Percentiles rank a stretch among this genome's conserved stretches.
phyloP scores from a whole-genome alignment of 2,888 invertebrate genomes.

The Lathronympha strigana region DNA sequence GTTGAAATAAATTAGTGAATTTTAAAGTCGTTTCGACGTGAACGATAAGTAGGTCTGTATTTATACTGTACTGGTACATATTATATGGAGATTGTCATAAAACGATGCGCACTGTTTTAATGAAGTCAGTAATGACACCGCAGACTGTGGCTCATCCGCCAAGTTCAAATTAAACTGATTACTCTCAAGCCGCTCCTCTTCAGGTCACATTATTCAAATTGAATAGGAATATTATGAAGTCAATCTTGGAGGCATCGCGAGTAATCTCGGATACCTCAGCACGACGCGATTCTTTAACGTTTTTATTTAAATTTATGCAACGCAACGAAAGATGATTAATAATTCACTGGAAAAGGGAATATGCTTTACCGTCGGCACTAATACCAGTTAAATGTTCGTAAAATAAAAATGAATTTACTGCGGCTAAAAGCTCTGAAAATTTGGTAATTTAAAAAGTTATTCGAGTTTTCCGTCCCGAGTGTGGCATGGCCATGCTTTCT shows the following conservation, averaged over 20 bases:
- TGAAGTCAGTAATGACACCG: slow-evolving; percentile 14
- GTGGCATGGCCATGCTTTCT: slow-evolving; percentile 2
- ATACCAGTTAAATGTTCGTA: slow-evolving; percentile 36
- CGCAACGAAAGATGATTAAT: slow-evolving; percentile 49
- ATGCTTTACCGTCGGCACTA: slow-evolving; percentile 28
- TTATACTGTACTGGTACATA: background rate
- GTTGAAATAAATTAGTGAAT: too few species aligned
- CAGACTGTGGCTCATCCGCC: slow-evolving; percentile 16
- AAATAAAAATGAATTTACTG: slow-evolving; percentile 36
- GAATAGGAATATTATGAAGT: slow-evolving; percentile 61
- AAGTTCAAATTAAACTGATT: slow-evolving; percentile 58
- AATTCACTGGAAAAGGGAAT: slow-evolving; percentile 45
- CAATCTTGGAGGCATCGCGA: slow-evolving; percentile 55
- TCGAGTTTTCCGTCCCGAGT: slow-evolving; percentile 19
- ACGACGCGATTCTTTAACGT: slow-evolving; percentile 49
- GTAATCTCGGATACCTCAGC: slow-evolving; percentile 48
- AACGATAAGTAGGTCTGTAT: background rate
- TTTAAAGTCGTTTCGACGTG: too few species aligned
- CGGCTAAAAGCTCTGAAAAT: slow-evolving; percentile 26
- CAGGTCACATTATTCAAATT: slow-evolving; percentile 65
- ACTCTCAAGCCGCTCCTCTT: slow-evolving; percentile 52
- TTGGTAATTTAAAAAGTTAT: slow-evolving; percentile 31
- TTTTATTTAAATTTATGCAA: slow-evolving; percentile 59
- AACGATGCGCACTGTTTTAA: background rate
- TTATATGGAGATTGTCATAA: background rate